Evolutionary conservation across 1,140 invertebrate species (phyloP), one percentile per base, ranked within the genome.

Genomic region (Pristionchus pacificus): DNA sequence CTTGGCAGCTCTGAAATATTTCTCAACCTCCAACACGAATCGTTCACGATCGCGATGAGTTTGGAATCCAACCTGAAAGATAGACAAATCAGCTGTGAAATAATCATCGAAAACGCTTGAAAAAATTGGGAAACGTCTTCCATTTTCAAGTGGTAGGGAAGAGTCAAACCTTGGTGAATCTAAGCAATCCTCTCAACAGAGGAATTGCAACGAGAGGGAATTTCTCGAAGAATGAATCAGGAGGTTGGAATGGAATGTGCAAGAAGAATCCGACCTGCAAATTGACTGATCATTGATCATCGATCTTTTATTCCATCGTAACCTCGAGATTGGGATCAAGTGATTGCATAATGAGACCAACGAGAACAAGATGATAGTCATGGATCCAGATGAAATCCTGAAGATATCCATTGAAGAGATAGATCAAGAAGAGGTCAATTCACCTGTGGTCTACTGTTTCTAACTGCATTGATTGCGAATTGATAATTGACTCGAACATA

Each of bases 351-450:
- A 83, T 83, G 74, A 79, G 76, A 32, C 81, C 81, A 13, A 78
- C 80, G 28, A 83, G 67, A 81, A 83, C 81, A n/a, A 83, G 71
- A 75, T 79, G 80, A 61, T 83, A 83, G 65, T 83, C 81, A 63
- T 83, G 81, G 65, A 83, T 83, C 81, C 81, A 83, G 55, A 83
- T 84, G 65, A 83, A 83, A 63, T 83, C 81, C 33, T 78, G 31
- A 77, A 65, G 77, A 13, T 67, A 62, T 27, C 2, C 2, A 32
- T 1, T 72, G 14, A 71, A 33, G 70, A 77, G 60, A 2, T 19
- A 30, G n/a, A 25, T 25, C 13, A 3, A n/a, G n/a, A n/a, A 3
- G 2, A 69, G 69, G 10, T 13, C 1, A 30, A 72, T 24, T 62
- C 31, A 78, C 76, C 60, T 80, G 81, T 15, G 81, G 82, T 6